phyloP scores from a whole-genome alignment of 2,797 vertebrate genomes.

The Buphagus erythrorhynchus region DNA sequence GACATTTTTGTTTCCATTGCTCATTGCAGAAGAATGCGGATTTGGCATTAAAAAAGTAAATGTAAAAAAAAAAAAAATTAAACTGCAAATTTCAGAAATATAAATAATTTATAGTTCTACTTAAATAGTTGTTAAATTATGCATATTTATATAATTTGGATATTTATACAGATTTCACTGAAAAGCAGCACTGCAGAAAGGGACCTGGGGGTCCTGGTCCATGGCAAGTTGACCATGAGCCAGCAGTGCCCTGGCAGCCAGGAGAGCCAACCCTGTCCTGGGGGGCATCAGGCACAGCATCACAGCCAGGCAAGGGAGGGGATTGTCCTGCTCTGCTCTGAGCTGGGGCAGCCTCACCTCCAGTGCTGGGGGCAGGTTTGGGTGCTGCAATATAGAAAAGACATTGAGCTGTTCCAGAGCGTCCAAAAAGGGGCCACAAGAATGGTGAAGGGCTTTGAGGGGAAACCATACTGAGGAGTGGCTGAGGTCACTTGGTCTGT shows the following conservation, averaged over 20 bases:
- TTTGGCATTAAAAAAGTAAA: background rate
- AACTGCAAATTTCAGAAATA: background rate
- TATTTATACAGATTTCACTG: background rate
- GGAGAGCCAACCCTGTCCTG: accelerated
- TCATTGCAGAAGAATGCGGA: accelerated
- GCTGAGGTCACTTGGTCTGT: background rate
- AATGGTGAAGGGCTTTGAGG: background rate
- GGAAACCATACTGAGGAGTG: accelerated
- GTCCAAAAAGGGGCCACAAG: accelerated
- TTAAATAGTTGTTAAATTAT: background rate
- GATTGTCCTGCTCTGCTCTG: background rate
- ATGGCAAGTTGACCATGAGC: accelerated
- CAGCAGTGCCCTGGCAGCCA: background rate
- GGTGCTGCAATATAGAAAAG: accelerated
- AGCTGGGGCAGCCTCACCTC: accelerated
- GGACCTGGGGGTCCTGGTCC: accelerated
- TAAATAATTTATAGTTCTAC: background rate
- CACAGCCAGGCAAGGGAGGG: accelerated
- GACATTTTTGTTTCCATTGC: background rate
- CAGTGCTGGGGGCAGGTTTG: accelerated
- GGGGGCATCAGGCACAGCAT: background rate
- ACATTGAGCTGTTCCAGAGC: accelerated
- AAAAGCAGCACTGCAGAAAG: background rate
- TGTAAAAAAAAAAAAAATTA: background rate
- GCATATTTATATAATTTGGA: background rate